Percentiles rank a stretch among this genome's conserved stretches.
These are phyloP conservation scores for Pterois miles DNA, from an alignment of 2,797 vertebrate species.

Conservation along the genomic window DNA sequence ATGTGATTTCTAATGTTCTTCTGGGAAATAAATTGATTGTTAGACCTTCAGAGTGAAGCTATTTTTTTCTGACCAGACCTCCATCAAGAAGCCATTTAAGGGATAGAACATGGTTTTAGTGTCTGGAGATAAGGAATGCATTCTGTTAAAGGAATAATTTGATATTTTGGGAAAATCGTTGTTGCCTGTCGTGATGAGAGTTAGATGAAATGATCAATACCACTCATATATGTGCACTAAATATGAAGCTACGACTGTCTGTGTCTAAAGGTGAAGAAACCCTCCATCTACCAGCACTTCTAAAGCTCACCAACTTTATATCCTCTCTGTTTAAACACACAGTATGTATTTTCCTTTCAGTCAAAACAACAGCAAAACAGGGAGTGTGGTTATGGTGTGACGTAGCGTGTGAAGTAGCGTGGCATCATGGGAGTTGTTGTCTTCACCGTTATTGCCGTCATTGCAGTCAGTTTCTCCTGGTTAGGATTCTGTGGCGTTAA, in stretches of 20 bases:
- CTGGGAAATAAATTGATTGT: neutral
- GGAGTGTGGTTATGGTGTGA: neutral
- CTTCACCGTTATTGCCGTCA: neutral
- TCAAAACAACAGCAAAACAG: neutral
- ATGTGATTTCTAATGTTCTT: slow-evolving; percentile 1
- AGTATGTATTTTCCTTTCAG: neutral
- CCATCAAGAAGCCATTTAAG: neutral
- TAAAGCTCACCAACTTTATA: neutral
- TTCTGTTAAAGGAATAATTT: neutral
- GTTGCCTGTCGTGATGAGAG: neutral
- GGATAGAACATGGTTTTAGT: neutral
- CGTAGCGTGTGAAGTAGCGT: neutral
- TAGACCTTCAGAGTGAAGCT: neutral
- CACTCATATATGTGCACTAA: neutral
- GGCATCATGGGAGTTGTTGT: neutral
- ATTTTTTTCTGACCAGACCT: neutral
- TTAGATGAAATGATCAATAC: neutral
- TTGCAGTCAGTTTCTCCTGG: neutral
- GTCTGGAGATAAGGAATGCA: neutral
- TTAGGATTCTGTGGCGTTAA: no score
- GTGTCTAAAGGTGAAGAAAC: neutral
- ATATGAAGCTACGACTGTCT: neutral
- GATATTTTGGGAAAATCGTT: neutral
- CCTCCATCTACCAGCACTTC: neutral
- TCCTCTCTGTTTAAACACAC: neutral